A percentile compares a stretch with the other conserved stretches of the same genome.
Evolutionary conservation across 1,140 invertebrate genomes (phyloP).

Genomic region (Aphelenchoides besseyi): DNA sequence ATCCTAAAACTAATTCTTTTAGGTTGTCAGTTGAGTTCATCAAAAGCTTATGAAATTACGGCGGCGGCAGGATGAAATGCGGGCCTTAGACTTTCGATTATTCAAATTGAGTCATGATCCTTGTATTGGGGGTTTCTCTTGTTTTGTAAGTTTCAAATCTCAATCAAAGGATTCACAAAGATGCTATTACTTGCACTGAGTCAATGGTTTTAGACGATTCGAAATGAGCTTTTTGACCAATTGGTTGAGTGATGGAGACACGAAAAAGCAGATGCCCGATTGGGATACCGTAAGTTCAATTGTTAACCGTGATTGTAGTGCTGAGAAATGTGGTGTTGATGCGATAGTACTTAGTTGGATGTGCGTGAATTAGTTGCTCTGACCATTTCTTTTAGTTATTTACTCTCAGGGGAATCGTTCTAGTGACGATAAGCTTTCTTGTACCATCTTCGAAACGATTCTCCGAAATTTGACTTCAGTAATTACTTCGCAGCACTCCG

Average conservation of each 20-base stretch:
- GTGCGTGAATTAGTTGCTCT: too few relatives aligned
- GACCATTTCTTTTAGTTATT: too few relatives aligned
- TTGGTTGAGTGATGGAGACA: background rate
- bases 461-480: too few relatives aligned
- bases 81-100: background rate
- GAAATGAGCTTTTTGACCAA: conserved; percentile 5
- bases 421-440: too few relatives aligned
- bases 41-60: conserved; percentile 6
- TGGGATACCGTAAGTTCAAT: conserved; percentile 2
- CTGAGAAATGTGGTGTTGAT: background rate
- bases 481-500: too few relatives aligned
- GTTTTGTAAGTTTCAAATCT: conserved; percentile 10
- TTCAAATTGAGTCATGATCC: background rate
- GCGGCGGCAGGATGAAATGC: background rate
- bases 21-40: background rate
- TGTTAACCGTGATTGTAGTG: background rate
- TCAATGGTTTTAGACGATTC: too few relatives aligned
- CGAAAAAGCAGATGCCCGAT: background rate
- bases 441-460: too few relatives aligned
- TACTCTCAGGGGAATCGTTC: too few relatives aligned
- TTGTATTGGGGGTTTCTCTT: background rate
- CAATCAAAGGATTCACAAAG: too few relatives aligned
- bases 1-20: background rate
- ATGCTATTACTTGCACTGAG: too few relatives aligned
- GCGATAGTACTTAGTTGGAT: too few relatives aligned